phyloP scores from a whole-genome alignment of 2,113 vertebrate genomes.

The Cyanoramphus novaezelandiae region DNA sequence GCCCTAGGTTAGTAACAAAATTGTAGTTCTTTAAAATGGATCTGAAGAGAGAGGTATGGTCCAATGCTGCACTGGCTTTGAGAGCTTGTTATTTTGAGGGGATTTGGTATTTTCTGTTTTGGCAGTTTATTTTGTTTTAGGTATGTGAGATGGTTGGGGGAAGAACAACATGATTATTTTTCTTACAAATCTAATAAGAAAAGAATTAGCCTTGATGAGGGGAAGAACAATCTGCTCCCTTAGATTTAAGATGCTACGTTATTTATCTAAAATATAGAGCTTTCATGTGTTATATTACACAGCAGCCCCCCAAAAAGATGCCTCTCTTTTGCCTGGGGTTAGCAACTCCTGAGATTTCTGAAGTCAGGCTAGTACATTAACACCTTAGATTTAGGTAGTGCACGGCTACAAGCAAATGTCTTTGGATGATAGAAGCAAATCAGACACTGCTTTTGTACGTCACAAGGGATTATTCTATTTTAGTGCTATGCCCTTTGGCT shows the following conservation, averaged over 20 bases:
- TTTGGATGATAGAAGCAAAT: conserved; percentile 66
- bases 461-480: conserved; percentile 62
- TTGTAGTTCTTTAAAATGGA: background rate
- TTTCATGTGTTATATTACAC: conserved; percentile 2
- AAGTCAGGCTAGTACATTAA: conserved; percentile 73
- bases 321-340: conserved; percentile 60
- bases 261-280: background rate
- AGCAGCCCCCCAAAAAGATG: conserved; percentile 9
- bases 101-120: background rate
- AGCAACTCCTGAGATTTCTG: conserved; percentile 66
- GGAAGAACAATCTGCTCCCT: background rate
- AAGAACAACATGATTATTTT: background rate
- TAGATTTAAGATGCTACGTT: background rate
- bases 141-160: background rate
- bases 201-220: background rate
- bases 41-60: background rate
- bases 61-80: background rate
- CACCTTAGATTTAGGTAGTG: conserved; percentile 68
- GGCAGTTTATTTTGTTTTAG: background rate
- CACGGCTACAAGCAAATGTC: conserved; percentile 62
- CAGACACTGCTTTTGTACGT: conserved; percentile 73
- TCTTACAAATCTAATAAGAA: background rate
- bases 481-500: conserved; percentile 68
- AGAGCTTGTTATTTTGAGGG: background rate
- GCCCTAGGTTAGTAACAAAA: conserved; percentile 3